Evolutionary conservation across 2,888 invertebrate species (phyloP).

Genomic region (Dyspetes luteomarginatus): DNA sequence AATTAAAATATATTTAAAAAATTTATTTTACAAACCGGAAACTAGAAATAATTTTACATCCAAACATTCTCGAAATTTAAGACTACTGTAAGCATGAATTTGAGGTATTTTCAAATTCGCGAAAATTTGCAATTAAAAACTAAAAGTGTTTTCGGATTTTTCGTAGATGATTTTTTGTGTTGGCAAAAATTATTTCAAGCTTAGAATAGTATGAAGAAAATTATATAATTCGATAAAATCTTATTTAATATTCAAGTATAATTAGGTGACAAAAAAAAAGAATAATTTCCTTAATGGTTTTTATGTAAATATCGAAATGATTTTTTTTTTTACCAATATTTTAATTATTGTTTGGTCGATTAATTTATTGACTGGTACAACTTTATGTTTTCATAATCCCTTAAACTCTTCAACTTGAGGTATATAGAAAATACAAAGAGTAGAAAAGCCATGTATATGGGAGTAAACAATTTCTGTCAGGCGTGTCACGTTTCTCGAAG

Average conservation of each 20-base stretch:
- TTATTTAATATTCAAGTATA: too few relatives aligned
- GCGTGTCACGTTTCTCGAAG: constrained; percentile 39
- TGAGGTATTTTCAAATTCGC: neutral
- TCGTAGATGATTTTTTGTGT: too few relatives aligned
- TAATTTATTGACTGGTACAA: constrained; percentile 12
- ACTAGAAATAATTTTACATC: neutral
- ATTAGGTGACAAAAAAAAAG: too few relatives aligned
- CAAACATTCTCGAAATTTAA: neutral
- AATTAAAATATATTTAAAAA: neutral
- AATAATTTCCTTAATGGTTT: too few relatives aligned
- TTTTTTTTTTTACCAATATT: too few relatives aligned
- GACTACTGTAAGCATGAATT: neutral
- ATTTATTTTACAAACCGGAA: neutral
- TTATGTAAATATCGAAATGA: too few relatives aligned
- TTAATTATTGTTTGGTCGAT: constrained; percentile 1
- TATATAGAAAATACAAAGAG: constrained; percentile 11
- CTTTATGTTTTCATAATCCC: neutral
- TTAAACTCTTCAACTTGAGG: neutral
- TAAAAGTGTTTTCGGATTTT: too few relatives aligned
- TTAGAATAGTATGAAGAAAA: too few relatives aligned
- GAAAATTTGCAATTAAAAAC: neutral
- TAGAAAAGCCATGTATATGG: neutral
- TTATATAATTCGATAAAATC: too few relatives aligned
- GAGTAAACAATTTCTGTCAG: constrained; percentile 54
- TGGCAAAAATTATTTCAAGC: too few relatives aligned